A percentile compares a stretch with the other conserved stretches of the same genome.
phyloP scores from a whole-genome alignment of 2,888 invertebrate genomes.

The Hirtodrosophila trivittata region DNA sequence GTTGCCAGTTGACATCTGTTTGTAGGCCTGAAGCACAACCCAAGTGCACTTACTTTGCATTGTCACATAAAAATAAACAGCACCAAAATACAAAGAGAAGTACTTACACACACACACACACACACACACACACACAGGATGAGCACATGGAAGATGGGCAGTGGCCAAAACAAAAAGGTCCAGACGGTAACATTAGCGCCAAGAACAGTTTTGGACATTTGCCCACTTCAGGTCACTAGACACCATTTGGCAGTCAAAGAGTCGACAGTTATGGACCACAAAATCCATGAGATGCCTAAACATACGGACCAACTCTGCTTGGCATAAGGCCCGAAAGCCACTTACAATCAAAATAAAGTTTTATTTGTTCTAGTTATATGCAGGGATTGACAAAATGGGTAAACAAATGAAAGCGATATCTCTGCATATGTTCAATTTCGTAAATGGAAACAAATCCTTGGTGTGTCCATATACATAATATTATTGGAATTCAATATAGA shows the following conservation, averaged over 20 bases:
- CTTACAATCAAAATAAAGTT: conserved; percentile 71
- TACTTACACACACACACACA: conserved; percentile 9
- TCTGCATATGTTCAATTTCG: conserved; percentile 8
- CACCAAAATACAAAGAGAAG: conserved; percentile 28
- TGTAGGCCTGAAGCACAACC: conserved; percentile 55
- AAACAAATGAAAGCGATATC: conserved; percentile 37
- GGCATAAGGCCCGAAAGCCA: conserved; percentile 35
- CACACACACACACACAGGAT: no score
- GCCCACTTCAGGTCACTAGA: conserved; percentile 51
- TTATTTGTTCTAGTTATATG: conserved; percentile 50
- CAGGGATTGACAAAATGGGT: conserved; percentile 42
- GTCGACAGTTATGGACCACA: conserved; percentile 65
- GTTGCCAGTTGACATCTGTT: conserved; percentile 28
- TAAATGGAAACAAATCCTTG: no score
- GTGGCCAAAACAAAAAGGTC: conserved; percentile 53
- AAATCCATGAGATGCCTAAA: conserved; percentile 32
- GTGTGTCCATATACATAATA: no score
- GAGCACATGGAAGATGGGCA: conserved; percentile 4
- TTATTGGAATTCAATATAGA: not conserved
- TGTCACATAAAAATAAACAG: conserved; percentile 73
- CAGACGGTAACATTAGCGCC: conserved; percentile 60
- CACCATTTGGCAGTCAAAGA: conserved; percentile 20
- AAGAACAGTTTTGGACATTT: conserved; percentile 62
- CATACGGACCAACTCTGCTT: conserved; percentile 22
- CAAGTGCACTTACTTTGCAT: conserved; percentile 76